Evolutionary conservation across 2,888 invertebrate genomes (phyloP).

Genomic region (Athrips mouffetella): DNA sequence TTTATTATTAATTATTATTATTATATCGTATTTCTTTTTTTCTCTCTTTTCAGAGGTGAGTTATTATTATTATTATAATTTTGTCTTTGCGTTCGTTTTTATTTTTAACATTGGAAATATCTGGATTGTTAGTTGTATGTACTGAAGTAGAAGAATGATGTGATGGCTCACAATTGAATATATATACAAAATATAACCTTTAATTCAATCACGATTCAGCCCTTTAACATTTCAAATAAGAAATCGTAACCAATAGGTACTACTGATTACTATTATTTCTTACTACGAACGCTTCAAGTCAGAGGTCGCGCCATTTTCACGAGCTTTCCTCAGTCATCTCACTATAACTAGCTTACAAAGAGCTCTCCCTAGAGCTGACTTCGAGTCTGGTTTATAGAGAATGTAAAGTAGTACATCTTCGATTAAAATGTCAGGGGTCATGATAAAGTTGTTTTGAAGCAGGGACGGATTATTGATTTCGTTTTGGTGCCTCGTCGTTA

Average conservation of each 20-base stretch:
- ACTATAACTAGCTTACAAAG: not conserved
- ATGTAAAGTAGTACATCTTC: not conserved
- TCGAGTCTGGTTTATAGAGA: conserved; percentile 1
- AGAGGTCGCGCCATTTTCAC: conserved; percentile 6
- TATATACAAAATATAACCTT: no score
- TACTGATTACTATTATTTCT: not conserved
- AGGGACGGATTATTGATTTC: conserved; percentile 2
- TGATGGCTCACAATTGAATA: no score
- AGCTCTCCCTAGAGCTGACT: not conserved
- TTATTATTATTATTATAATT: no score
- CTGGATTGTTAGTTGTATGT: no score
- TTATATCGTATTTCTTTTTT: no score
- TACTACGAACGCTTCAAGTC: not conserved
- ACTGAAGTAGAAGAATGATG: no score
- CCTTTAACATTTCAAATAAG: not conserved
- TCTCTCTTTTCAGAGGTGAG: no score
- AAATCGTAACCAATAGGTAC: not conserved
- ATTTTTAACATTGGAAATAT: no score
- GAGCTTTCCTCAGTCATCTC: conserved; percentile 2
- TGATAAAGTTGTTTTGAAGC: not conserved
- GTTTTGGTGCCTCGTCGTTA: not conserved
- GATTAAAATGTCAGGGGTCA: conserved; percentile 5
- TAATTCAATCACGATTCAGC: not conserved
- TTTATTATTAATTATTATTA: no score
- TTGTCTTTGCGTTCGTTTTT: no score